Base-by-base conservation (phyloP, 2,888 invertebrate species). In the Platerodrilus igneus region DNA sequence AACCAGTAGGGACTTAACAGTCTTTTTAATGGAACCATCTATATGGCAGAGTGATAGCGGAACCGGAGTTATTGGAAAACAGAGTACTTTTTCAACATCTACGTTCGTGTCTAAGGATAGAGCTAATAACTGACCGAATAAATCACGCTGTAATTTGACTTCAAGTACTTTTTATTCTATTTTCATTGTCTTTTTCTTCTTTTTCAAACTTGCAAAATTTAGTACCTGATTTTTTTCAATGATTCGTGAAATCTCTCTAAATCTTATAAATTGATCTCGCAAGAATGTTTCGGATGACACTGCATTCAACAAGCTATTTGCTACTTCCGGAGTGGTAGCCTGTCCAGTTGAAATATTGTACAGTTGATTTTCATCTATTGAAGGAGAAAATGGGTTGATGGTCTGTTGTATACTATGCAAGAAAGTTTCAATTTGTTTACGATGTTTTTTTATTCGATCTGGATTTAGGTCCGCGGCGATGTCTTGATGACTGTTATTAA, bases 1-100 rank as follows among this genome's bases (percentile, higher is more conserved):
- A 18, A 50, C 14, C 20, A 56, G 41, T 37, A 45, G 43, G 5
- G 55, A 49, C 34, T 57, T 57, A 32, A 16, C 42, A 27, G 53
- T 55, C 31, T 55, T 55, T 22, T 47, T 45, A 3, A 52, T 15
- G 13, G 50, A 46, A 29, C 53, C 53, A 45, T 54, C 51, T 30
- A 47, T 38, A 47, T 54, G 55, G 23, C 52, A 54, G 27, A 57
- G 42, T 28, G 56, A 50, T 37, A 49, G 20, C 35, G 49, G 52
- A 2, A 49, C 21, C 14, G 43, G 39, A 27, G 43, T 48, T 33
- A 50, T 30, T 17, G 51, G 51, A 47, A 43, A 38, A 42, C 21
- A 17, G 4, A 45, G 33, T 13, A 48, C 33, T 27, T 43, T 46
- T 15, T 30, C 41, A 17, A 47, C 11, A 25, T 45, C 23, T n/a